Evolutionary conservation across 2,113 vertebrate genomes (phyloP).

Genomic region (Colaptes auratus): DNA sequence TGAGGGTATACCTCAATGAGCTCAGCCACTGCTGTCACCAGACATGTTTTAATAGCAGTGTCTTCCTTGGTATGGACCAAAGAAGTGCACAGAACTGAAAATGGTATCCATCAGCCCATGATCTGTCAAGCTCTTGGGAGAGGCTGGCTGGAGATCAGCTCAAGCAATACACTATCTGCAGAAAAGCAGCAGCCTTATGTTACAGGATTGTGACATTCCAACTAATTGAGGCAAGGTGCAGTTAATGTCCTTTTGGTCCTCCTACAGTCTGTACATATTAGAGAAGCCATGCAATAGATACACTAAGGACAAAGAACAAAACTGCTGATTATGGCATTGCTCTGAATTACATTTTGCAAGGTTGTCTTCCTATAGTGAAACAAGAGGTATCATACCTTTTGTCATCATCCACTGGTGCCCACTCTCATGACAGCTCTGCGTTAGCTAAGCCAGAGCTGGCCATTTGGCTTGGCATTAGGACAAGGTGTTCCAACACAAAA

Average conservation of each 20-base stretch:
- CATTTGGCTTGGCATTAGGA: background rate
- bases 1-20: background rate
- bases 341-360: background rate
- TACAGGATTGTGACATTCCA: background rate
- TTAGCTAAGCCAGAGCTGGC: background rate
- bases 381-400: background rate
- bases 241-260: background rate
- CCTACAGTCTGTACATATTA: background rate
- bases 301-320: background rate
- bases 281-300: fast-evolving
- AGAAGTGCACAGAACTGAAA: background rate
- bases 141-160: background rate
- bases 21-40: background rate
- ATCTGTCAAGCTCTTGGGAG: background rate
- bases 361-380: background rate
- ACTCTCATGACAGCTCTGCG: background rate
- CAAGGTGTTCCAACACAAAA: background rate
- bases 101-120: fast-evolving
- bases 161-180: background rate
- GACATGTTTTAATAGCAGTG: background rate
- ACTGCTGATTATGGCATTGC: background rate
- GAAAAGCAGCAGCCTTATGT: background rate
- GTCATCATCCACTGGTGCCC: background rate
- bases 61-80: fast-evolving
- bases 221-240: fast-evolving